Percentiles rank a stretch among this genome's conserved stretches.
Evolutionary conservation across 2,888 invertebrate genomes (phyloP).

Genomic region (Papilio demoleus): DNA sequence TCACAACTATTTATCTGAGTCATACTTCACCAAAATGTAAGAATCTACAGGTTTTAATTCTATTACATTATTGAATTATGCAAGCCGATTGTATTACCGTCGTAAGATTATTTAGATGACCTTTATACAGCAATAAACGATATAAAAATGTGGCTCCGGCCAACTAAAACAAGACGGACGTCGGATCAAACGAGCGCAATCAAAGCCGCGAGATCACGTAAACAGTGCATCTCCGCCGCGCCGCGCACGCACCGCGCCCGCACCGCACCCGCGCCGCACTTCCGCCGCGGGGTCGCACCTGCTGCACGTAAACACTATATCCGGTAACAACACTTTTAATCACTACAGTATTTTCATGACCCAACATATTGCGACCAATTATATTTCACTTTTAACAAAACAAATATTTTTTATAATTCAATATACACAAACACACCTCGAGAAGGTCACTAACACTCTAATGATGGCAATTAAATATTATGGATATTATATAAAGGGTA

Average conservation of each 20-base stretch:
- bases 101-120: conserved; percentile 17
- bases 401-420: not conserved
- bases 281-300: conserved; percentile 67
- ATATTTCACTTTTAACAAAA: not conserved
- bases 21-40: no score
- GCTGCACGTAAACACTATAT: conserved; percentile 56
- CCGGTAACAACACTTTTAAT: conserved; percentile 48
- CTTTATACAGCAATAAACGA: conserved; percentile 32
- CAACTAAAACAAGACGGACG: conserved; percentile 46
- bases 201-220: conserved; percentile 51
- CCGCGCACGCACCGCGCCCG: conserved; percentile 27
- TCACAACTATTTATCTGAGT: no score
- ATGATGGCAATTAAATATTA: not conserved
- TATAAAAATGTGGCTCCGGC: conserved; percentile 48
- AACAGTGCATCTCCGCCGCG: conserved; percentile 46
- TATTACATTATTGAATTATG: not conserved
- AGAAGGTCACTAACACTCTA: not conserved
- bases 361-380: not conserved
- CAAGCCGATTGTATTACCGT: not conserved
- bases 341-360: conserved; percentile 30
- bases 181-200: conserved; percentile 55
- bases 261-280: conserved; percentile 46
- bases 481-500: not conserved
- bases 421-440: not conserved
- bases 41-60: not conserved